Percentiles rank a stretch among this genome's conserved stretches.
Evolutionary conservation across 1,140 invertebrate genomes (phyloP).

Genomic region (Cyrtorhinus lividipennis): DNA sequence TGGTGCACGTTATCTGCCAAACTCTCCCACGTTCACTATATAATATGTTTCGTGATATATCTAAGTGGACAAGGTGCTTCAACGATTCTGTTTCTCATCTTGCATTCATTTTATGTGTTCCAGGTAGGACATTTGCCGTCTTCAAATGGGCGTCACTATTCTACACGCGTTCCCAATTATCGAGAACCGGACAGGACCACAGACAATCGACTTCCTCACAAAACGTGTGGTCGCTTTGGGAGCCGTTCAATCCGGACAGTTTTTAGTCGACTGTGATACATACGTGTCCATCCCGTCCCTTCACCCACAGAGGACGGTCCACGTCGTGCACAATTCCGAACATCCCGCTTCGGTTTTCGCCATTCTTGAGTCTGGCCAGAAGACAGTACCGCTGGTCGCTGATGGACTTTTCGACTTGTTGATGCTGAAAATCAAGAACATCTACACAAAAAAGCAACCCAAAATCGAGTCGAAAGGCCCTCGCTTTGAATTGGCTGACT

Average conservation of each 20-base stretch:
- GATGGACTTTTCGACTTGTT: constrained; percentile 82
- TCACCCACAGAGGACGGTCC: constrained; percentile 51
- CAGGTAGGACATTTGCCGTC: no score
- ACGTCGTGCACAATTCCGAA: constrained; percentile 88
- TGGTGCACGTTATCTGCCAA: no score
- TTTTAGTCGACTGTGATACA: constrained; percentile 88
- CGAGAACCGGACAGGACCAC: constrained; percentile 71
- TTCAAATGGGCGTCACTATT: constrained; percentile 25
- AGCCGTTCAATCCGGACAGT: constrained; percentile 72
- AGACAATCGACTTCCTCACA: constrained; percentile 69
- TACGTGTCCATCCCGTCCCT: constrained; percentile 55
- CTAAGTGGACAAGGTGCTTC: no score
- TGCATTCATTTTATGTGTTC: constrained; percentile 18
- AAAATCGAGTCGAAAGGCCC: constrained; percentile 79
- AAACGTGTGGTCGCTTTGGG: constrained; percentile 73
- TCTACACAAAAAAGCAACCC: constrained; percentile 72
- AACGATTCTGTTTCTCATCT: not conserved
- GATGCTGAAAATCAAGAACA: constrained; percentile 72
- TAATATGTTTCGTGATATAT: no score
- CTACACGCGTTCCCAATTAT: constrained; percentile 70
- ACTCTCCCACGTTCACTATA: no score
- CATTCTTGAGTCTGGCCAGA: constrained; percentile 71
- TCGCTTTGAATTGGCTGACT: constrained; percentile 83
- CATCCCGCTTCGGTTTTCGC: constrained; percentile 88
- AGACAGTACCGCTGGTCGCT: constrained; percentile 71